Percentiles rank a stretch among this genome's conserved stretches.
Evolutionary conservation across 2,797 vertebrate species (phyloP).

Genomic region (Taeniopygia guttata): DNA sequence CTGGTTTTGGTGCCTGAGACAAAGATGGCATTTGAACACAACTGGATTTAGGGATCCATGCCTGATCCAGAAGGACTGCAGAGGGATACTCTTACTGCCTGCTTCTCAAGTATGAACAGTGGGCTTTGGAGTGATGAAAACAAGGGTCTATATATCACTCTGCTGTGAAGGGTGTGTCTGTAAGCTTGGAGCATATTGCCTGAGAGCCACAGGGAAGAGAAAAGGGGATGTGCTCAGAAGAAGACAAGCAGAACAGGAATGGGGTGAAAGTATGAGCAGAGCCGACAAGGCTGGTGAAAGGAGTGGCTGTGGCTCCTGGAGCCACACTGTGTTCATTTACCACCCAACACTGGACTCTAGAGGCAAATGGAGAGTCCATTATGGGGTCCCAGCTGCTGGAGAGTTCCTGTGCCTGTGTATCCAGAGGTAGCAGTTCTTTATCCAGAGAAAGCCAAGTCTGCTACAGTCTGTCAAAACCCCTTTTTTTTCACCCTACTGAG

Average conservation of each 20-base stretch:
- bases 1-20: not conserved
- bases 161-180: rapidly evolving
- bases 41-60: not conserved
- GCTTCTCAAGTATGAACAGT: not conserved
- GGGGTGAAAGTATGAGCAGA: not conserved
- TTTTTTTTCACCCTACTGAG: not conserved
- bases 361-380: not conserved
- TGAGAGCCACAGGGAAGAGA: not conserved
- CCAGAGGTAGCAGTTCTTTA: not conserved
- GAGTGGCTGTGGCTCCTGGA: not conserved
- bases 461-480: not conserved
- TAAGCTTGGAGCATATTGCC: not conserved
- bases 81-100: not conserved
- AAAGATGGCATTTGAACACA: not conserved
- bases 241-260: not conserved
- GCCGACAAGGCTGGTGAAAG: not conserved
- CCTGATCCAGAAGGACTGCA: not conserved
- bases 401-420: not conserved
- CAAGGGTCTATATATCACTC: not conserved
- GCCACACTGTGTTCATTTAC: not conserved
- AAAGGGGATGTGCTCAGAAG: not conserved
- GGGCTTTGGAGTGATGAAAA: not conserved
- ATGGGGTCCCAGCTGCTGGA: not conserved
- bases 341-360: not conserved
- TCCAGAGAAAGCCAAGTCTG: not conserved